A percentile compares a stretch with the other conserved stretches of the same genome.
Conservation (phyloP, 2,113 vertebrate species). For the Petroica traversi region DNA sequence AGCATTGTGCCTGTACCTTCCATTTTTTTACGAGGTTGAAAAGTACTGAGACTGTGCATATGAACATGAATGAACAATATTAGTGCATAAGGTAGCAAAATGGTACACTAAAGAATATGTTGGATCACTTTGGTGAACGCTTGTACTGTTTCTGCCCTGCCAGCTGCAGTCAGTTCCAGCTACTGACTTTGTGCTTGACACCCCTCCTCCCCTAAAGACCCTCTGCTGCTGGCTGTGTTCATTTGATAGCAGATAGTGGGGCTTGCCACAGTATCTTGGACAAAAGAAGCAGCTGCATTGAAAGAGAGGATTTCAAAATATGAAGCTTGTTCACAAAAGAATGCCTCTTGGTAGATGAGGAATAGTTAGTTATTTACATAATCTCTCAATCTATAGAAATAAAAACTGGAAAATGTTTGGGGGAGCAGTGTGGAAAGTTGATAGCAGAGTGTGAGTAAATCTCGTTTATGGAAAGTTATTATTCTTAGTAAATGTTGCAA, state of each 20-base stretch:
- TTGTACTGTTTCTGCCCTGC: constrained; percentile 8
- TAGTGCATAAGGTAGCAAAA: not conserved
- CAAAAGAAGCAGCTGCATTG: constrained; percentile 50
- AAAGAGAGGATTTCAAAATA: constrained; percentile 48
- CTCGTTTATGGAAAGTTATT: not conserved
- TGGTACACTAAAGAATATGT: not conserved
- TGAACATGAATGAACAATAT: accelerated
- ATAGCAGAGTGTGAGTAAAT: not conserved
- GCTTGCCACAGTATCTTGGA: not conserved
- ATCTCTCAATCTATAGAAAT: not conserved
- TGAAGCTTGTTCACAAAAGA: constrained; percentile 28
- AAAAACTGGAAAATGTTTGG: not conserved
- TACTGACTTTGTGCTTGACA: constrained; percentile 29
- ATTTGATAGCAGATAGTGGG: constrained; percentile 8
- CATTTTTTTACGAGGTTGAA: not conserved
- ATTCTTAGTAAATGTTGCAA: not conserved
- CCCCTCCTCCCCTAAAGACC: not conserved
- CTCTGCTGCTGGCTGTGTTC: constrained; percentile 14
- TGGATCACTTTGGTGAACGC: not conserved
- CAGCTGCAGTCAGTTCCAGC: constrained; percentile 26
- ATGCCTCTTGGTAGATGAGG: not conserved
- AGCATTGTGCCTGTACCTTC: not conserved
- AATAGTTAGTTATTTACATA: not conserved
- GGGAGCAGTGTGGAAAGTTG: not conserved
- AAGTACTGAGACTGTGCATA: not conserved